Base-by-base conservation (phyloP, 2,797 vertebrate species). In the Pseudochromis fuscus region DNA sequence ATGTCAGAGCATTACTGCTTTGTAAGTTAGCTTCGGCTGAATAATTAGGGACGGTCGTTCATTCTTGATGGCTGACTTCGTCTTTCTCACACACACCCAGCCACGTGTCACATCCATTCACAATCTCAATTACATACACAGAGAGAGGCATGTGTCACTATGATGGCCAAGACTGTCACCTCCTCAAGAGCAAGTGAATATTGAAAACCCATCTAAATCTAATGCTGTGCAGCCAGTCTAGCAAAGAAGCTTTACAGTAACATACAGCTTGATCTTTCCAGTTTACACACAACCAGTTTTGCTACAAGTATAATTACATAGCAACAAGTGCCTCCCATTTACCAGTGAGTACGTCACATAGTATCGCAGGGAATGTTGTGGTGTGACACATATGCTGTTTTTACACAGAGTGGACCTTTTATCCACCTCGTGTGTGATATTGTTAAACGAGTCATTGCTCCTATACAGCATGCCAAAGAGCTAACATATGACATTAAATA, bases 271-370 rank as follows among this genome's bases (percentile, higher is more conserved):
- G n/a, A n/a, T n/a, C n/a, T n/a, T n/a, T n/a, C n/a, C n/a, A n/a
- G n/a, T n/a, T n/a, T n/a, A n/a, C n/a, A n/a, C n/a, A n/a, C n/a
- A n/a, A n/a, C n/a, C n/a, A n/a, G n/a, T n/a, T n/a, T n/a, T n/a
- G n/a, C n/a, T n/a, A n/a, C n/a, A n/a, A n/a, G n/a, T n/a, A n/a
- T 18, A 12, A 13, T 3, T 23, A 24, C 5, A 49, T 1, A 9
- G 69, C 66, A 79, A 74, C 77, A 81, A 70, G 62, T 74, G 35
- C 49, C 38, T 19, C n/a, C 33, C 28, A 4, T 21, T 3, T 48
- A 13, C 10, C 2, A 40, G 15, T 13, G 18, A 40, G 18, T 40
- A 28, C 4, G n/a, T 11, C 10, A 63, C 13, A 13, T 2, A 27
- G 6, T 3, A 40, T 0, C 35, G 40, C 24, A 38, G 5, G 3